A percentile compares a stretch with the other conserved stretches of the same genome.
Evolutionary conservation across 2,888 invertebrate species (phyloP).

Genomic region (Perizoma flavofasciatum): DNA sequence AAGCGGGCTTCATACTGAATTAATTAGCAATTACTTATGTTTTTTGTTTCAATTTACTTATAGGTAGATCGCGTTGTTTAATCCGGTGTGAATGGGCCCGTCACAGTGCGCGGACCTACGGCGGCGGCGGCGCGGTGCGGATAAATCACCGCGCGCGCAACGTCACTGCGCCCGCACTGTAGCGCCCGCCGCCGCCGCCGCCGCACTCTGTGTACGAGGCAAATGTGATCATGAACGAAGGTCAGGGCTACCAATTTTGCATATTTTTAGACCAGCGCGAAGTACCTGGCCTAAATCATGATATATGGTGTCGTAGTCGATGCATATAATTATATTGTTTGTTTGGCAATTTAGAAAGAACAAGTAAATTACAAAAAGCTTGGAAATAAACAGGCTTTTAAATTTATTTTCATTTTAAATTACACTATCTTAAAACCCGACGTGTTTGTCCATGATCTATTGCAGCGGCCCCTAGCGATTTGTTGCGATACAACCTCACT

Average conservation of each 20-base stretch:
- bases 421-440: no score
- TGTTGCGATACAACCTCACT: no score
- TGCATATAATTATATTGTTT: no score
- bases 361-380: no score
- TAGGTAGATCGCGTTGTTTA: constrained; percentile 48
- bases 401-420: no score
- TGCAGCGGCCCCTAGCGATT: no score
- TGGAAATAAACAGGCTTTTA: no score
- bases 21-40: constrained; percentile 38
- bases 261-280: background rate
- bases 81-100: constrained; percentile 42
- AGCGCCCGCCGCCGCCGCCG: no score
- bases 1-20: constrained; percentile 21
- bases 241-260: constrained; percentile 6
- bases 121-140: background rate
- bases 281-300: no score
- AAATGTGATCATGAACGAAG: background rate
- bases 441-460: no score
- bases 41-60: constrained; percentile 44
- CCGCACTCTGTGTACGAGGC: background rate
- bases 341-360: no score
- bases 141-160: constrained; percentile 42
- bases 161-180: constrained; percentile 23
- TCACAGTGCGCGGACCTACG: constrained; percentile 14
- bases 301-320: no score